phyloP scores from a whole-genome alignment of 2,797 vertebrate genomes.

The Tarsius wallacei region DNA sequence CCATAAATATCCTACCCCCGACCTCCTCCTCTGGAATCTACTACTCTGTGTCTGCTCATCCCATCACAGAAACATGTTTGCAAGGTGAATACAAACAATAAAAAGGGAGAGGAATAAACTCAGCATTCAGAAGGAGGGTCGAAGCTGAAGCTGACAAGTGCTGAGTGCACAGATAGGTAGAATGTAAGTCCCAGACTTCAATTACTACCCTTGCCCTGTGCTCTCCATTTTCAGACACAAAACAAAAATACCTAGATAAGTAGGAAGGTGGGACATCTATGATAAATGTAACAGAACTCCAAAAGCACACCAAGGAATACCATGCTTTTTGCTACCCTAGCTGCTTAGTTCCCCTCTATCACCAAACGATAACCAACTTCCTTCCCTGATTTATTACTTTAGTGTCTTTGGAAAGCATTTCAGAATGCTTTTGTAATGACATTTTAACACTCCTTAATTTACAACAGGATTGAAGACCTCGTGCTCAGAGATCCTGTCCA shows the following conservation, averaged over 20 bases:
- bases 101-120: background rate
- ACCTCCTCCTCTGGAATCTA: background rate
- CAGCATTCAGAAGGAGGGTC: background rate
- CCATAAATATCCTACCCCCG: background rate
- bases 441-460: background rate
- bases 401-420: background rate
- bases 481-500: background rate
- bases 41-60: conserved; percentile 9
- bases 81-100: conserved; percentile 57
- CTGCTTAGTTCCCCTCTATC: rapidly evolving
- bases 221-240: background rate
- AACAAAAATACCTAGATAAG: background rate
- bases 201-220: background rate
- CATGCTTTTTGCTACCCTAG: background rate
- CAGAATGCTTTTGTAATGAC: background rate
- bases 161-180: background rate
- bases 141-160: background rate
- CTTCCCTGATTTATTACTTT: background rate
- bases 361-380: rapidly evolving
- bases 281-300: background rate
- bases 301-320: background rate
- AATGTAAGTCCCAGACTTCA: background rate
- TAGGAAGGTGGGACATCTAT: background rate
- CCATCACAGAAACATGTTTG: background rate
- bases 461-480: background rate